Percentiles rank a stretch among this genome's conserved stretches.
These are phyloP conservation scores for Galerucella nymphaeae DNA, from an alignment of 2,888 invertebrate genomes.

Conservation along the genomic window DNA sequence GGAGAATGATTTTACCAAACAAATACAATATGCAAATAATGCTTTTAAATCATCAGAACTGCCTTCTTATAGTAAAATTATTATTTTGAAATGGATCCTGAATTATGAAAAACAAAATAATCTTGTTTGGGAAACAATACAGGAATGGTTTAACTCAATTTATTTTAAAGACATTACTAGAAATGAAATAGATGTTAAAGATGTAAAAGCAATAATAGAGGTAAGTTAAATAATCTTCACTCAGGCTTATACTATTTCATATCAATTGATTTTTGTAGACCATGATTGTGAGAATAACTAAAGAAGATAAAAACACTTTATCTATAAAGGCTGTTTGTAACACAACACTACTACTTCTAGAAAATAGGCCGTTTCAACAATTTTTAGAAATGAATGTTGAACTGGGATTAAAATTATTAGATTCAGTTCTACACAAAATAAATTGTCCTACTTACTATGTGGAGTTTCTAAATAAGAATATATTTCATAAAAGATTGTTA, in stretches of 20 bases:
- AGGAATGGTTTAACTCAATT: conserved; percentile 52
- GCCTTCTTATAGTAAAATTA: conserved; percentile 49
- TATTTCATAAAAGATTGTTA: conserved; percentile 41
- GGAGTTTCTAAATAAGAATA: conserved; percentile 43
- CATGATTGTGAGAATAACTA: conserved; percentile 10
- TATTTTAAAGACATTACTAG: conserved; percentile 53
- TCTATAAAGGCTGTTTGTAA: conserved; percentile 17
- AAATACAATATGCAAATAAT: conserved; percentile 57
- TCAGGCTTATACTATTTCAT: neutral
- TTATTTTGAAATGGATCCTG: conserved; percentile 55
- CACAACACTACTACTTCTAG: conserved; percentile 32
- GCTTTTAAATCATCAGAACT: conserved; percentile 54
- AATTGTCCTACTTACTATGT: conserved; percentile 22
- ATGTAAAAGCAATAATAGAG: conserved; percentile 47
- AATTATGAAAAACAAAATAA: conserved; percentile 35
- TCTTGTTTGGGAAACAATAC: conserved; percentile 49
- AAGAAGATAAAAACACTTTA: neutral
- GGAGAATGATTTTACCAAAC: conserved; percentile 55
- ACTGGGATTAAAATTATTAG: conserved; percentile 52
- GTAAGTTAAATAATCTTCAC: conserved; percentile 16
- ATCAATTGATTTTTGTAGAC: conserved; percentile 17
- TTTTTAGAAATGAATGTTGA: conserved; percentile 54
- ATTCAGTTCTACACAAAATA: conserved; percentile 41
- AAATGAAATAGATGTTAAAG: conserved; percentile 53
- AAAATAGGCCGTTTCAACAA: conserved; percentile 53